Evolutionary conservation across 2,797 vertebrate species (phyloP).

Genomic region (Xenops minutus): DNA sequence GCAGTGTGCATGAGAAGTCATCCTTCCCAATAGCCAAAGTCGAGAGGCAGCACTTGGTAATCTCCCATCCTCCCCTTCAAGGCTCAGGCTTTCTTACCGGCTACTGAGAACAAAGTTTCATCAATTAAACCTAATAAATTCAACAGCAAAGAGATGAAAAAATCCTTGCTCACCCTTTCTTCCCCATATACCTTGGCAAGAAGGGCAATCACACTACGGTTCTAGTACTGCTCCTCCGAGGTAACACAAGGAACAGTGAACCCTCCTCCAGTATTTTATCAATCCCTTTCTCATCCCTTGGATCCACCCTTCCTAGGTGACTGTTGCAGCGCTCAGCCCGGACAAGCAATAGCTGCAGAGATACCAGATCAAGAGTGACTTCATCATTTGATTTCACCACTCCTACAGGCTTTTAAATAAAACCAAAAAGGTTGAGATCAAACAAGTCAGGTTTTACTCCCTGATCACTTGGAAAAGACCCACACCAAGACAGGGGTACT

Average conservation of each 20-base stretch:
- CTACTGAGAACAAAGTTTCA: neutral
- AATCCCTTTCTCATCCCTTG: neutral
- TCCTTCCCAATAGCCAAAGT: neutral
- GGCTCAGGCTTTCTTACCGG: neutral
- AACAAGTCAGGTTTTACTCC: neutral
- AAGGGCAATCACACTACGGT: fast-evolving
- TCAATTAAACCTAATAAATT: neutral
- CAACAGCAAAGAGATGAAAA: neutral
- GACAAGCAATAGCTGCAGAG: neutral
- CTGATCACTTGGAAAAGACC: neutral
- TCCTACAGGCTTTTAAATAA: neutral
- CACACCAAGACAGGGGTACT: neutral
- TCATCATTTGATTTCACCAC: neutral
- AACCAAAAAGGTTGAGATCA: neutral
- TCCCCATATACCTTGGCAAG: neutral
- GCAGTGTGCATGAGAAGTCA: neutral
- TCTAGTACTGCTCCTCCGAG: neutral
- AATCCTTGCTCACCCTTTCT: neutral
- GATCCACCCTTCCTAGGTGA: neutral
- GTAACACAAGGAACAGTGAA: neutral
- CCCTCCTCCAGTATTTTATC: neutral
- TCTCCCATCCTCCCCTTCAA: neutral
- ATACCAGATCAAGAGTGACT: neutral
- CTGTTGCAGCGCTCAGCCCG: neutral
- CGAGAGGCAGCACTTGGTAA: neutral